A percentile compares a stretch with the other conserved stretches of the same genome.
Conservation (phyloP, 1,140 invertebrate genomes). For the Drosophila kikkawai region DNA sequence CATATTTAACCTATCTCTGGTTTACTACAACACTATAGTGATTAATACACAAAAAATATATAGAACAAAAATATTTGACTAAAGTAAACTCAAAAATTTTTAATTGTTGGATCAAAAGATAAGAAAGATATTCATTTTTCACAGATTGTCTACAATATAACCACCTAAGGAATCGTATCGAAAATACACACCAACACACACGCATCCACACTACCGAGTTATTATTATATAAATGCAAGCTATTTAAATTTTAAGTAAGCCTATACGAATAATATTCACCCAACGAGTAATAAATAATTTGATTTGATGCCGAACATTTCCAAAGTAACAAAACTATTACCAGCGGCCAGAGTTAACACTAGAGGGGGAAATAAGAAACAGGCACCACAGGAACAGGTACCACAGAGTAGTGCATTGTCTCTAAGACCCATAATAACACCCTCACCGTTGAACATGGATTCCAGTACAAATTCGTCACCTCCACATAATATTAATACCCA, state of each 20-base stretch:
- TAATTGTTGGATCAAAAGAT: no score
- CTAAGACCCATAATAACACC: constrained; percentile 6
- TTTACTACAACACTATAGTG: no score
- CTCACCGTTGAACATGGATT: constrained; percentile 4
- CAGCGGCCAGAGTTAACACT: background rate
- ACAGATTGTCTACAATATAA: background rate
- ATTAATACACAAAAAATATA: no score
- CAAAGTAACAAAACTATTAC: background rate
- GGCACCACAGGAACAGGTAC: background rate
- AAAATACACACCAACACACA: background rate
- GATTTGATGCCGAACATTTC: constrained; percentile 1
- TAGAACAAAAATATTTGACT: no score
- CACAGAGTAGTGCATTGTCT: constrained; percentile 3
- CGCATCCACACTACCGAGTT: background rate
- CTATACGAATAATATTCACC: no score
- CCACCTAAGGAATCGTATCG: background rate
- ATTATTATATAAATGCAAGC: no score
- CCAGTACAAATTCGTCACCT: constrained; percentile 2
- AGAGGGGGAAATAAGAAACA: constrained; percentile 1
- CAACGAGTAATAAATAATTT: background rate
- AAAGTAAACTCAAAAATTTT: no score
- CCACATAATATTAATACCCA: constrained; percentile 1
- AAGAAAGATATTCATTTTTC: no score
- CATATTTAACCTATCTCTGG: no score
- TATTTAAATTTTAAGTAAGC: no score